Conservation (phyloP, 2,888 invertebrate genomes). For the Nasonovia ribisnigri region DNA sequence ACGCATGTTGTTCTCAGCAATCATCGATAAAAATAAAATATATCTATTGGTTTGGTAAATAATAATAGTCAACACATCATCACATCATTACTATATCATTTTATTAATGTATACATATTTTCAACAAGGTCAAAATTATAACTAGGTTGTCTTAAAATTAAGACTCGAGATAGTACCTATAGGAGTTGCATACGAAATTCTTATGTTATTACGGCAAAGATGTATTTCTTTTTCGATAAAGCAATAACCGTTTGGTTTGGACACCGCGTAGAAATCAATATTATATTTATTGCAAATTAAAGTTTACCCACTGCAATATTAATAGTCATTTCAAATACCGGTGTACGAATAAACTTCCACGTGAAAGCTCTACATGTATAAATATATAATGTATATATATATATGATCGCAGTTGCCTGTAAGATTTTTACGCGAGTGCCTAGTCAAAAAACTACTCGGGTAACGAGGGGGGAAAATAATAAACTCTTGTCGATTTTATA, state of each 20-base stretch:
- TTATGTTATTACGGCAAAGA: neutral
- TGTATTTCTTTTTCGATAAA: neutral
- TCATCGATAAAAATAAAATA: neutral
- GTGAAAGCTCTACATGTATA: neutral
- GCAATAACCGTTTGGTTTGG: neutral
- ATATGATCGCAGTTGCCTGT: neutral
- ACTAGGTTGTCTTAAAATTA: neutral
- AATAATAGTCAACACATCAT: neutral
- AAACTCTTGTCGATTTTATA: conserved; percentile 16
- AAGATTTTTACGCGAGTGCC: neutral
- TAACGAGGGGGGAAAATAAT: neutral
- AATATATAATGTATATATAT: neutral
- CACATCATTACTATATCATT: neutral
- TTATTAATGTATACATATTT: neutral
- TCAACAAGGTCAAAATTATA: neutral
- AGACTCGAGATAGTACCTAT: neutral
- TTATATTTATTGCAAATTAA: neutral
- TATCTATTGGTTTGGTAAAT: neutral
- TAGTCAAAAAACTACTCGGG: neutral
- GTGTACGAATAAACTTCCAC: neutral
- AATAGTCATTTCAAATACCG: neutral
- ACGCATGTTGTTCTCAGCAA: neutral
- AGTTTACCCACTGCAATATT: neutral
- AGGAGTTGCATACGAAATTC: neutral
- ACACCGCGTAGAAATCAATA: neutral